Conservation (phyloP, 2,797 vertebrate species). For the Siniperca undulata region DNA sequence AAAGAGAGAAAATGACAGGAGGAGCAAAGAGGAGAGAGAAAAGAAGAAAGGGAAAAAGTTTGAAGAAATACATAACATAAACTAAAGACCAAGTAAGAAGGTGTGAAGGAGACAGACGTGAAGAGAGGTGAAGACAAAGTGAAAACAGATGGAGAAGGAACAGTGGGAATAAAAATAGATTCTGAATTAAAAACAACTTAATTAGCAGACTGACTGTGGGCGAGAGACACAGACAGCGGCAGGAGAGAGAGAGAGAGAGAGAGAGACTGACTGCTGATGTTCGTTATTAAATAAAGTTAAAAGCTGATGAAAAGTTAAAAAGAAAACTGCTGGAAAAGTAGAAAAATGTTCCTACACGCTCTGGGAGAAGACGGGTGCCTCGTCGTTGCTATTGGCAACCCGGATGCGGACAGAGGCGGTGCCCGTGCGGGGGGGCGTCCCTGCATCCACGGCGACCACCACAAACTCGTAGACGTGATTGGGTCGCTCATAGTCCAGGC, state of each 20-base stretch:
- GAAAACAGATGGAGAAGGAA: conserved; percentile 53
- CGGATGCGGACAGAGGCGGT: conserved; percentile 90
- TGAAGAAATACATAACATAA: not conserved
- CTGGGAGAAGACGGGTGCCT: conserved; percentile 92
- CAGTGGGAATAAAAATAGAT: conserved; percentile 50
- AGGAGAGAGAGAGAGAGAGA: not conserved
- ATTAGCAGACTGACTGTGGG: conserved; percentile 55
- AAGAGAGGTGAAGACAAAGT: conserved; percentile 49
- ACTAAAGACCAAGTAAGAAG: not conserved
- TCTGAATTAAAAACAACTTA: conserved; percentile 51
- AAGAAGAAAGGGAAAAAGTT: not conserved
- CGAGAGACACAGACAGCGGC: conserved; percentile 29
- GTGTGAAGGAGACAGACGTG: conserved; percentile 39
- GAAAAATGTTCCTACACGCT: conserved; percentile 78
- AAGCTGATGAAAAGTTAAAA: not conserved
- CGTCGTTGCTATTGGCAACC: conserved; percentile 90
- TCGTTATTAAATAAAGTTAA: conserved; percentile 8
- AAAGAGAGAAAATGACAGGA: not conserved
- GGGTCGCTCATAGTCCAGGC: conserved; percentile 89
- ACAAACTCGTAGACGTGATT: conserved; percentile 93
- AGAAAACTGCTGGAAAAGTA: too few relatives aligned
- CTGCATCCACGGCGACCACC: conserved; percentile 90
- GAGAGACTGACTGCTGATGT: not conserved
- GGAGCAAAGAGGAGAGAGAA: not conserved
- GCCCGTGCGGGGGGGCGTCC: conserved; percentile 88